Base-by-base conservation (phyloP, 2,113 vertebrate species). In the Oophaga pumilio region DNA sequence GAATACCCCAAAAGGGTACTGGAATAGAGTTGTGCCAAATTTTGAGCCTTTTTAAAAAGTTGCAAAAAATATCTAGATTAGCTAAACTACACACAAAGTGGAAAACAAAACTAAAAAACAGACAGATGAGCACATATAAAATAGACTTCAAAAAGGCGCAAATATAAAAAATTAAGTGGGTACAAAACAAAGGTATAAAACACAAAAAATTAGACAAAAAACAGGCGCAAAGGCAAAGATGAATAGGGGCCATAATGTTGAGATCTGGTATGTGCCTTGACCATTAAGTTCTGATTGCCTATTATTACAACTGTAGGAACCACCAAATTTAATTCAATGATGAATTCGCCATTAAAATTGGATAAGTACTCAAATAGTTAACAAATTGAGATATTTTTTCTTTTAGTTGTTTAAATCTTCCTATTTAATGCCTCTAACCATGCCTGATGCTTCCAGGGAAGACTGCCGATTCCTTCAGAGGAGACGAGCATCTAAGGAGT, bases 401-500 rank as follows among this genome's bases (percentile, higher is more conserved):
- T 89, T 86, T 88, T 89, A 92, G 92, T 93, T 92, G 90, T 91
- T 90, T 90, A 93, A 92, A 92, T 94, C 94, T 92, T 92, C 92
- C 92, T 91, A 84, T 94, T 94, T 93, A 93, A 93, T 93, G 92
- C 94, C 93, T 95, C 93, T 94, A 90, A 92, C 93, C 94, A 94
- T 94, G 93, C 94, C 93, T 95, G 93, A 95, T 95, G 94, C 94
- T 94, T 95, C 93, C 93, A 92, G 94, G 92, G 93, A 93, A 95
- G 94, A 95, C 94, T 93, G 94, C 93, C 94, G 94, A 95, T 95
- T 95, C 94, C 94, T 94, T 95, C 91, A 93, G 93, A 94, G 93
- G 94, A 96, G 94, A 94, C 93, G 94, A 95, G 94, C 92, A 94
- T 95, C 94, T 94, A 91, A 93, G 93, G 95, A 95, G 94, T 95